Evolutionary conservation across 2,888 invertebrate genomes (phyloP).

Genomic region (Microchrysa polita): DNA sequence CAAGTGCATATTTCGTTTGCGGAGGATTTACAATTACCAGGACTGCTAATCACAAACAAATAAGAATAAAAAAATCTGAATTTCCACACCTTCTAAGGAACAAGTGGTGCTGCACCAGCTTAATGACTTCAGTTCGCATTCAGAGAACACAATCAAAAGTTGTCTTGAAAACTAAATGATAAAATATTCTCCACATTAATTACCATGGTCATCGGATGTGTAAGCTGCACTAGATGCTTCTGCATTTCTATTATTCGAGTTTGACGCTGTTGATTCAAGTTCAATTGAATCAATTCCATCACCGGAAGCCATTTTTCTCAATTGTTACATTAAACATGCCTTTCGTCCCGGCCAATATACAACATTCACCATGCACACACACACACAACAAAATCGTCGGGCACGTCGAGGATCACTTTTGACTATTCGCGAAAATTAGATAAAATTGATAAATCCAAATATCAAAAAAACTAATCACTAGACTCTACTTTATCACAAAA

Average conservation of each 20-base stretch:
- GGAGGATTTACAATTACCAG: no score
- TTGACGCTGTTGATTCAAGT: constrained; percentile 74
- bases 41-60: no score
- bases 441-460: constrained; percentile 5
- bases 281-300: constrained; percentile 83
- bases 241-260: constrained; percentile 70
- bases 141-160: background rate
- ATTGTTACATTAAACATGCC: constrained; percentile 35
- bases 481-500: constrained; percentile 44
- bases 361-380: background rate
- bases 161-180: background rate
- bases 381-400: no score
- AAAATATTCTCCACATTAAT: background rate
- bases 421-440: constrained; percentile 3
- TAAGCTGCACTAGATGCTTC: constrained; percentile 63
- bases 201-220: constrained; percentile 50
- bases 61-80: no score
- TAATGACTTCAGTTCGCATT: background rate
- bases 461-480: constrained; percentile 38
- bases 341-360: constrained; percentile 15
- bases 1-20: no score
- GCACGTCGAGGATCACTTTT: constrained; percentile 15
- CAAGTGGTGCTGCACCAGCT: background rate
- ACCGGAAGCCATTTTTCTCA: constrained; percentile 80
- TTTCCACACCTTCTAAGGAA: no score